A percentile compares a stretch with the other conserved stretches of the same genome.
Evolutionary conservation across 2,888 invertebrate genomes (phyloP).

Genomic region (Antheraea assamensis): DNA sequence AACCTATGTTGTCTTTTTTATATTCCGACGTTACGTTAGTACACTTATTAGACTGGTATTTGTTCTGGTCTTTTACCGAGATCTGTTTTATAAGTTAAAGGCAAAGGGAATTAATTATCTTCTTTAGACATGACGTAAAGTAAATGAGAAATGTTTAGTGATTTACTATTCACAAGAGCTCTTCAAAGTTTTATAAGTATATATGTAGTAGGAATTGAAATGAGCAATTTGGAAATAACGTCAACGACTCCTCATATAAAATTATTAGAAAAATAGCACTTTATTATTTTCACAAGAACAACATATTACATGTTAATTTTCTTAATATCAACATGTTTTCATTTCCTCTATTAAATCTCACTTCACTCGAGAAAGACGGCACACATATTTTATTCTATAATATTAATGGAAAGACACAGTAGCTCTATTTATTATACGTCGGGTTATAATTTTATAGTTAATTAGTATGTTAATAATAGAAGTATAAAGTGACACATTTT

Average conservation of each 20-base stretch:
- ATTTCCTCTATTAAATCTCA: background rate
- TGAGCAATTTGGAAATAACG: background rate
- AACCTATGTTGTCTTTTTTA: background rate
- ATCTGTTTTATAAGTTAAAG: background rate
- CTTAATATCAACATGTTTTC: background rate
- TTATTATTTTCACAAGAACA: background rate
- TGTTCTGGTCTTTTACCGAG: background rate
- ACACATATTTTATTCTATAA: background rate
- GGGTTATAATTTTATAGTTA: too few species aligned
- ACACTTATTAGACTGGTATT: background rate
- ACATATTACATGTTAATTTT: background rate
- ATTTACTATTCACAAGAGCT: background rate
- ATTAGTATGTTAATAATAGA: too few species aligned
- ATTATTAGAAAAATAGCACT: background rate
- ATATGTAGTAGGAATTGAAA: background rate
- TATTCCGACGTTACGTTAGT: background rate
- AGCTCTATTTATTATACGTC: too few species aligned
- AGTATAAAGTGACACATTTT: too few species aligned
- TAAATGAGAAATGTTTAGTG: background rate
- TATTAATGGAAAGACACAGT: too few species aligned
- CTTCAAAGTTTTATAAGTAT: background rate
- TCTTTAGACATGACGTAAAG: background rate
- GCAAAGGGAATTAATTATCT: background rate
- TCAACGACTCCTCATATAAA: background rate
- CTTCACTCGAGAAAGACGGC: background rate